Percentiles rank a stretch among this genome's conserved stretches.
phyloP scores from a whole-genome alignment of 2,888 invertebrate genomes.

The Hipparchia semele region DNA sequence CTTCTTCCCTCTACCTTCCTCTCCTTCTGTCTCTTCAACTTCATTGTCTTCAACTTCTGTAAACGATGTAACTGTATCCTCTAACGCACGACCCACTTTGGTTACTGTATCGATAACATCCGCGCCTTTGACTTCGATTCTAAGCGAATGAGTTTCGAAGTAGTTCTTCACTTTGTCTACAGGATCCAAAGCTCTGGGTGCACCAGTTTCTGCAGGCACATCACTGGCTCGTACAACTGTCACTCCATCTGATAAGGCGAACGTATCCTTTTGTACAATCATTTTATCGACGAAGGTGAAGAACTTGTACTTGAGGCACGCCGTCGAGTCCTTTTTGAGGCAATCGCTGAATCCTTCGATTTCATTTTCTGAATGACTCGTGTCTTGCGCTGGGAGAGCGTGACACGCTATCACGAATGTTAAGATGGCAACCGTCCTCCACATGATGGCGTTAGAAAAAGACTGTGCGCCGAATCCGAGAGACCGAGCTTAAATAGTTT shows the following conservation, averaged over 20 bases:
- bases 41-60: slow-evolving; percentile 81
- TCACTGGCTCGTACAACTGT: slow-evolving; percentile 90
- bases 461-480: slow-evolving; percentile 66
- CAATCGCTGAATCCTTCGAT: slow-evolving; percentile 92
- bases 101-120: slow-evolving; percentile 92
- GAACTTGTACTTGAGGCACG: slow-evolving; percentile 93
- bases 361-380: slow-evolving; percentile 88
- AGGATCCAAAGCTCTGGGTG: slow-evolving; percentile 89
- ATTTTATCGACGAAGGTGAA: slow-evolving; percentile 94
- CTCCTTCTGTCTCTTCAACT: slow-evolving; percentile 86
- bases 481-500: slow-evolving; percentile 68
- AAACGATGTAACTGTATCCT: slow-evolving; percentile 86
- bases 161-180: slow-evolving; percentile 89
- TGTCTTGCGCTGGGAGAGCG: slow-evolving; percentile 88
- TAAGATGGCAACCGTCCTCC: slow-evolving; percentile 64
- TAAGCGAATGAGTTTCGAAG: slow-evolving; percentile 90
- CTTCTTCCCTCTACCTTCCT: slow-evolving; percentile 91
- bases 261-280: slow-evolving; percentile 90
- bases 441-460: slow-evolving; percentile 64
- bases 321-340: slow-evolving; percentile 91
- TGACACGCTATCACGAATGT: slow-evolving; percentile 77
- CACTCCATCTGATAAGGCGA: slow-evolving; percentile 91
- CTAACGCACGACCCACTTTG: slow-evolving; percentile 90
- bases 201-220: slow-evolving; percentile 88
- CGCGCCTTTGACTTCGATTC: slow-evolving; percentile 92